Base-by-base conservation (phyloP, 2,888 invertebrate genomes). In the Rotaria magnacalcarata region DNA sequence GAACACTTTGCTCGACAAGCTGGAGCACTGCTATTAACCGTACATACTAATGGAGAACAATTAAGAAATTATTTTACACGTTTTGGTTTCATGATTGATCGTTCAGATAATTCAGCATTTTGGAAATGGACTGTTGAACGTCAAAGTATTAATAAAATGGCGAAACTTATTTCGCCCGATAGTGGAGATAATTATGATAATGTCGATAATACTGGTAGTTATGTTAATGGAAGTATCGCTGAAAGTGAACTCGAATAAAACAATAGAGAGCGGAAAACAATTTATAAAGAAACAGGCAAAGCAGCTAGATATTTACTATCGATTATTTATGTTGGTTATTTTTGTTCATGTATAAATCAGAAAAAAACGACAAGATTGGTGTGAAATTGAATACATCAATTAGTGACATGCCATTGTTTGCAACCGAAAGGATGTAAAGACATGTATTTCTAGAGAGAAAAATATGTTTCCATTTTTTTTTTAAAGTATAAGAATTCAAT, bases 111-210 rank as follows among this genome's bases (percentile, higher is more conserved):
- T 80, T 80, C 80, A 80, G 11, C 47, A 24, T 24, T 47, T n/a
- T 80, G 80, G 80, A 80, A 80, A 47, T 80, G 80, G 80, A 0
- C n/a, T 47, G 80, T 80, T 11, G 80, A 80, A 80, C 7, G 80
- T 3, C 7, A 80, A 80, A 47, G 11, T 14, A 14, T 47, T n/a
- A 1, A 16, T 24, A 80, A 80, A 80, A 43, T 80, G 80, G 11
- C 80, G 4, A 80, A 80, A 47, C 0, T 3, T 24, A 47, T 80
- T 4, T 24, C 24, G 47, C 11, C n/a, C 2, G 8, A 80, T 24
- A 10, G 21, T n/a, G 41, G 19, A 34, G 8, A 41, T n/a, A 11
- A 41, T 47, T 47, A n/a, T 47, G 24, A 2, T 3, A 4, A 16
- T 24, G 1, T 14, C 11, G 80, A 47, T 47, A 10, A n/a, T 24